Conservation (phyloP, 2,113 vertebrate genomes). For the Helogale parvula region DNA sequence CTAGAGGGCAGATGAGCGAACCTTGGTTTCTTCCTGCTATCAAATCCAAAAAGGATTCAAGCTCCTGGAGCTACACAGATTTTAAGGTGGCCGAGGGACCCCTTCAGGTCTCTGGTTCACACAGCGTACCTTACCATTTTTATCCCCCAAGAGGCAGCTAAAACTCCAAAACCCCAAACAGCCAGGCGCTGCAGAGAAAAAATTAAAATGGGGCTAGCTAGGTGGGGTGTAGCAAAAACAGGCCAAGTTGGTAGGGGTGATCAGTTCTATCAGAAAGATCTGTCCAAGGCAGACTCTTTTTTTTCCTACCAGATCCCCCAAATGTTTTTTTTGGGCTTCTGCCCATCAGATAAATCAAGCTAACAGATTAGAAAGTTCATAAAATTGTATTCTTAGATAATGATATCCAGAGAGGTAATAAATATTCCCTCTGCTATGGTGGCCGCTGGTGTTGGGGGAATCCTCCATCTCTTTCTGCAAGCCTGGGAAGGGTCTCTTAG, state of each 20-base stretch:
- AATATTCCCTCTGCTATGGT: constrained; percentile 82
- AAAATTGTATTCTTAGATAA: constrained; percentile 85
- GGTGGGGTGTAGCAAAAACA: not conserved
- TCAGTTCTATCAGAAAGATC: constrained; percentile 42
- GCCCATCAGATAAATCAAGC: constrained; percentile 87
- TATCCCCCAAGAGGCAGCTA: constrained; percentile 41
- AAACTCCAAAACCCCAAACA: not conserved
- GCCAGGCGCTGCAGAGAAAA: not conserved
- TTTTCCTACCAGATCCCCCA: constrained; percentile 68
- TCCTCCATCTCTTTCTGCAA: constrained; percentile 40
- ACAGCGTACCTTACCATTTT: not conserved
- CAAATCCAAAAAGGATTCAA: not conserved
- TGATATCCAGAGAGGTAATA: constrained; percentile 85
- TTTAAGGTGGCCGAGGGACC: not conserved
- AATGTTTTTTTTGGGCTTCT: constrained; percentile 84
- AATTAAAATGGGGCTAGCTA: not conserved
- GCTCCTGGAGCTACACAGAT: not conserved
- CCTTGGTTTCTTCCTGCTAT: not conserved
- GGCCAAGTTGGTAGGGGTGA: not conserved
- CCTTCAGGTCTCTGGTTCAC: not conserved
- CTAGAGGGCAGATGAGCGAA: not conserved
- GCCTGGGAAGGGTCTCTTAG: not conserved
- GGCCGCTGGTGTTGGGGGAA: constrained; percentile 32
- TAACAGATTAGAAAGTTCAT: constrained; percentile 87
- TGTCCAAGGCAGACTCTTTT: constrained; percentile 56